Base-by-base conservation (phyloP, 1,140 invertebrate species). In the Zophobas atratus region DNA sequence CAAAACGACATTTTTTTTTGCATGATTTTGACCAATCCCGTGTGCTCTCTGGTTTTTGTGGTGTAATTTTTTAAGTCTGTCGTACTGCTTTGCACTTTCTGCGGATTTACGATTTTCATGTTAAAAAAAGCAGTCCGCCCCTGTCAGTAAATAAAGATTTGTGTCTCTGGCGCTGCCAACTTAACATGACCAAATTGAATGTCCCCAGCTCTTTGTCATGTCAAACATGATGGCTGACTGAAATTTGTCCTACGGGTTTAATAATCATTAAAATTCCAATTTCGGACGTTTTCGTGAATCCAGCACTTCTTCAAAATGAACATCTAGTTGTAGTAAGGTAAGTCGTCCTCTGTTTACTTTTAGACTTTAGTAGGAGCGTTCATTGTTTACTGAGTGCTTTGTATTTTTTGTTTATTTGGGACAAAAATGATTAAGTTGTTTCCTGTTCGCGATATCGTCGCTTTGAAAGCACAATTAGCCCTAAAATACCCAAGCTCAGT, bases 211-310 rank as follows among this genome's bases (percentile, higher is more conserved):
- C 38, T 43, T 67, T 67, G 3, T 3, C 6, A 3, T 4, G 39
- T 67, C 60, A 67, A 46, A 32, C 60, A 67, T 67, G 60, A 67
- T 67, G 60, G 60, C 60, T 67, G 60, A 67, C 60, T 67, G 60
- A 63, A 63, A 20, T 67, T 67, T 67, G 60, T 43, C 43, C n/a
- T 67, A 67, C 60, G n/a, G 53, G 20, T 67, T 33, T 32, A 67
- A 63, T 35, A 43, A 43, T 41, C 6, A 8, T 32, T 32, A 43
- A 67, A 67, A 32, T 39, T 67, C 43, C 32, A 67, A 43, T 67
- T 67, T n/a, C 36, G 4, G 6, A 32, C 38, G 43, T 2, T 20
- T 67, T 43, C 2, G 60, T 67, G 60, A 5, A 41, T 43, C 8
- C 33, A 41, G 5, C 5, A 32, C 8, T 6, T 1, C 60, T 1